phyloP scores from a whole-genome alignment of 2,113 vertebrate species.

The Nerophis lumbriciformis region DNA sequence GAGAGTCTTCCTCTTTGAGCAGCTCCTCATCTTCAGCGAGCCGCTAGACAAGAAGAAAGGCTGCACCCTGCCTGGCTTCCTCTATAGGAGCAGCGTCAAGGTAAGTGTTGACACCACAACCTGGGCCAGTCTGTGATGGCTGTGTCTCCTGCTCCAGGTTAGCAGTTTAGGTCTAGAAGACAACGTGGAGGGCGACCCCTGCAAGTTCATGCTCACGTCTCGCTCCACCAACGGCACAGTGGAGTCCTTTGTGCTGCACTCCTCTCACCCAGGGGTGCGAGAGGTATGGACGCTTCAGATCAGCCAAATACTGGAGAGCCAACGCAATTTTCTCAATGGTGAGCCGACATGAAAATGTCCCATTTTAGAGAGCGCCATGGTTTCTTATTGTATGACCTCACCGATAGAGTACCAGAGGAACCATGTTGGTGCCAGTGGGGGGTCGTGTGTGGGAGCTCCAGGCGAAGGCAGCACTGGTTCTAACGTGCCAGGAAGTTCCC shows the following conservation, averaged over 20 bases:
- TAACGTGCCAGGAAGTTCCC: conserved; percentile 51
- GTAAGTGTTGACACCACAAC: conserved; percentile 54
- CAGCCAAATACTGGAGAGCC: conserved; percentile 94
- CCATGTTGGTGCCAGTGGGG: conserved; percentile 73
- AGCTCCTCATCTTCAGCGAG: conserved; percentile 97
- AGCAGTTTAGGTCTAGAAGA: conserved; percentile 95
- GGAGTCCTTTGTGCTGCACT: conserved; percentile 89
- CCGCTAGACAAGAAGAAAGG: conserved; percentile 96
- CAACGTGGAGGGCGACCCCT: conserved; percentile 86
- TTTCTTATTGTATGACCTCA: conserved; percentile 76
- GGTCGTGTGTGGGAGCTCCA: conserved; percentile 48
- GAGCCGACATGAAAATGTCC: conserved; percentile 17
- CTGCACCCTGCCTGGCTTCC: conserved; percentile 91
- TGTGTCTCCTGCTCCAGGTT: conserved; percentile 64
- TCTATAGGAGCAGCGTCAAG: conserved; percentile 98
- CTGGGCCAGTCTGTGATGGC: neutral
- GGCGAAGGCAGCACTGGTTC: conserved; percentile 67
- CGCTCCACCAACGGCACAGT: conserved; percentile 74
- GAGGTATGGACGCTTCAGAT: conserved; percentile 97
- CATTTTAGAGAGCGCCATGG: neutral
- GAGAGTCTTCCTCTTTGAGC: conserved; percentile 96
- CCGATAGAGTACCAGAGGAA: conserved; percentile 96
- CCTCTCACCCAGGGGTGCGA: conserved; percentile 85
- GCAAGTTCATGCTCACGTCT: conserved; percentile 91
- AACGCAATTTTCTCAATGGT: conserved; percentile 97